A percentile compares a stretch with the other conserved stretches of the same genome.
Evolutionary conservation across 2,113 vertebrate species (phyloP).

Genomic region (Chascanopsetta lugubris): DNA sequence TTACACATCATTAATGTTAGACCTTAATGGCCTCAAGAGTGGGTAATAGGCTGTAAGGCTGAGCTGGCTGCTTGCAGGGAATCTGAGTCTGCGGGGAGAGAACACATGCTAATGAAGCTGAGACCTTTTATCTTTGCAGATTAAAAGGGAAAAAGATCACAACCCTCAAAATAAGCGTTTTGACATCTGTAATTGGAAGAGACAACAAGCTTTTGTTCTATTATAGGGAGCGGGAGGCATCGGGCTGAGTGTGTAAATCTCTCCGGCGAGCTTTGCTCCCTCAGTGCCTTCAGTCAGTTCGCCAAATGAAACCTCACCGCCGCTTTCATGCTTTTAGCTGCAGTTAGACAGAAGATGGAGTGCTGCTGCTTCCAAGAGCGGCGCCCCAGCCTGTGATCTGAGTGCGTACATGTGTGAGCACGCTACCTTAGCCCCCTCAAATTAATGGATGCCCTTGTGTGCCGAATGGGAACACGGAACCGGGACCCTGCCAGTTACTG

Average conservation of each 20-base stretch:
- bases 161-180: constrained; percentile 87
- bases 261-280: constrained; percentile 67
- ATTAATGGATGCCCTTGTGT: constrained; percentile 63
- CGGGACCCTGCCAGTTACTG: constrained; percentile 57
- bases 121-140: constrained; percentile 86
- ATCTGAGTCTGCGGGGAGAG: constrained; percentile 75
- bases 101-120: constrained; percentile 83
- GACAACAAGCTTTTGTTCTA: constrained; percentile 83
- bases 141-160: constrained; percentile 88
- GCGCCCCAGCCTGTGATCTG: constrained; percentile 59
- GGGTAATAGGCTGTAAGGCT: constrained; percentile 86
- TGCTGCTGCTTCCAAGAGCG: constrained; percentile 68
- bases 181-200: constrained; percentile 87
- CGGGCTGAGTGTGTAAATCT: constrained; percentile 74
- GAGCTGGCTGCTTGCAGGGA: constrained; percentile 78
- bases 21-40: constrained; percentile 87
- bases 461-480: constrained; percentile 49
- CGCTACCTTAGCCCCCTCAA: constrained; percentile 61
- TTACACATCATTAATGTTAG: constrained; percentile 96
- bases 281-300: constrained; percentile 76
- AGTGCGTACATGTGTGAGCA: constrained; percentile 50
- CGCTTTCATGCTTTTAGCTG: constrained; percentile 77
- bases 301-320: constrained; percentile 79
- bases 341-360: constrained; percentile 77
- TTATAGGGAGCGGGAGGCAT: constrained; percentile 75